phyloP scores from a whole-genome alignment of 1,140 invertebrate species.

The Drosophila paulistorum region DNA sequence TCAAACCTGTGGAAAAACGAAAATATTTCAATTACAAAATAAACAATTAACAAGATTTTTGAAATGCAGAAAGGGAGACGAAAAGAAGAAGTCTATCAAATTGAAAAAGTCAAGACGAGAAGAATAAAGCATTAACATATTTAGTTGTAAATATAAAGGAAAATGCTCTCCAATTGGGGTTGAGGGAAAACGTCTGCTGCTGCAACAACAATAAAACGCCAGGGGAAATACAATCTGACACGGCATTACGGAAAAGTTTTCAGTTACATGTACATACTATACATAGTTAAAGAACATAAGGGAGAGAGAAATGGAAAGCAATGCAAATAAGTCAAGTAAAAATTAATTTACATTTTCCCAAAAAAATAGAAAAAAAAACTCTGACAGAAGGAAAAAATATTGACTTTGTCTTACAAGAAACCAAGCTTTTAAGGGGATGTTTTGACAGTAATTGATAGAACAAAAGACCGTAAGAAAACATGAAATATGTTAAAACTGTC shows the following conservation, averaged over 20 bases:
- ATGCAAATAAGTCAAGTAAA: slow-evolving; percentile 68
- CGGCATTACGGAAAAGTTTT: slow-evolving; percentile 57
- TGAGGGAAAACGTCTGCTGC: slow-evolving; percentile 33
- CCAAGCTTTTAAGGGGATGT: slow-evolving; percentile 47
- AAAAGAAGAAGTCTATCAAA: slow-evolving; percentile 51
- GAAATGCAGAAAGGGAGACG: slow-evolving; percentile 40
- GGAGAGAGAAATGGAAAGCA: slow-evolving; percentile 27
- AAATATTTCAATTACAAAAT: slow-evolving; percentile 78
- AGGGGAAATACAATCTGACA: slow-evolving; percentile 67
- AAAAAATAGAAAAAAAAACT: slow-evolving; percentile 24
- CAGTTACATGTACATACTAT: slow-evolving; percentile 46
- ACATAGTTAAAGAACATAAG: not conserved
- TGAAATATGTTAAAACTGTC: not conserved
- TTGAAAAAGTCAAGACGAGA: slow-evolving; percentile 52
- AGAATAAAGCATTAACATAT: slow-evolving; percentile 60
- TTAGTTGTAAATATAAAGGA: slow-evolving; percentile 53
- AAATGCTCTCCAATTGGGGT: slow-evolving; percentile 23
- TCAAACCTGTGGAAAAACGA: slow-evolving; percentile 39
- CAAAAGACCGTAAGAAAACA: slow-evolving; percentile 16
- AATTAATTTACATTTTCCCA: slow-evolving; percentile 63
- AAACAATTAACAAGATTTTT: slow-evolving; percentile 69
- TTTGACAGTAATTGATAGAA: slow-evolving; percentile 46
- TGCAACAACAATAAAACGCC: slow-evolving; percentile 35
- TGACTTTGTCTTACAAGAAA: slow-evolving; percentile 23
- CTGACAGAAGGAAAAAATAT: slow-evolving; percentile 27